Conservation (phyloP, 2,797 vertebrate species). For the Chiroxiphia lanceolata region DNA sequence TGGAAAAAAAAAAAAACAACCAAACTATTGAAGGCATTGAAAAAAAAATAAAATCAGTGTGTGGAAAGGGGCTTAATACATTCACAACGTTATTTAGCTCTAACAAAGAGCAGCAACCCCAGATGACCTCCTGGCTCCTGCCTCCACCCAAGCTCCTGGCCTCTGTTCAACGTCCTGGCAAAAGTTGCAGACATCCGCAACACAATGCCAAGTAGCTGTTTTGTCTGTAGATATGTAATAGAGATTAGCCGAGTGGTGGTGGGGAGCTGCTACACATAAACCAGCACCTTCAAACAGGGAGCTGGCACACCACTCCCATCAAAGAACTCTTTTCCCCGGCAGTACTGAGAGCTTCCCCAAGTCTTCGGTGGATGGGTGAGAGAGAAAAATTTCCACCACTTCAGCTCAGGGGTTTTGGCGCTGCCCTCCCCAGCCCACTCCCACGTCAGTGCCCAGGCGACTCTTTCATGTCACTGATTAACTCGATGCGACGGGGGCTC, state of each 20-base stretch:
- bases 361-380: neutral
- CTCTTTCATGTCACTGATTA: neutral
- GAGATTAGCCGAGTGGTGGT: conserved; percentile 59
- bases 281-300: neutral
- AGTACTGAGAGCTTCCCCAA: neutral
- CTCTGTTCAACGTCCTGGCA: conserved; percentile 58
- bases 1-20: neutral
- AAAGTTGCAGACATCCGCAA: conserved; percentile 68
- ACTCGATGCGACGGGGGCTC: neutral
- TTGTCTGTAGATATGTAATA: conserved; percentile 71
- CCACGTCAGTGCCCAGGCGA: neutral
- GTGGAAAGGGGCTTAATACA: conserved; percentile 17
- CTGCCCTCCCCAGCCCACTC: neutral
- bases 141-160: conserved; percentile 64
- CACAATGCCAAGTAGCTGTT: conserved; percentile 65
- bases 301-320: neutral
- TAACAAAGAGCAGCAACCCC: conserved; percentile 66
- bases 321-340: neutral
- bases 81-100: conserved; percentile 33
- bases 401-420: fast-evolving
- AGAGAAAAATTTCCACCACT: neutral
- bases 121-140: conserved; percentile 65
- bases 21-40: neutral
- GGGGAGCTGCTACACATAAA: conserved; percentile 17
- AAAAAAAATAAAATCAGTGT: neutral